Conservation (phyloP, 2,888 invertebrate genomes). For the Toxonevra muliebris region DNA sequence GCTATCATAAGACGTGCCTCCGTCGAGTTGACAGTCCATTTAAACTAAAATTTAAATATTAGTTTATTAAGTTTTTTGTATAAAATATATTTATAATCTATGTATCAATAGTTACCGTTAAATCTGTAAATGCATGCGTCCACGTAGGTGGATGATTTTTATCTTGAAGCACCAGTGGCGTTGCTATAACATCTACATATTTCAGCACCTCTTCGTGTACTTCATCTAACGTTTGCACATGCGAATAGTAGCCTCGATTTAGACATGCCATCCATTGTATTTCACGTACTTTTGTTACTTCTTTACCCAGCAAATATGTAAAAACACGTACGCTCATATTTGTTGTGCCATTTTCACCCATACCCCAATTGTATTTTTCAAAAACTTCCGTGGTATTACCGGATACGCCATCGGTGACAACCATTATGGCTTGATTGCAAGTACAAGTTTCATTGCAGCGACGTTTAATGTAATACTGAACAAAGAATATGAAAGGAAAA, state of each 20-base stretch:
- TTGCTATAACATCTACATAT: conserved; percentile 93
- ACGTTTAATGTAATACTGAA: conserved; percentile 67
- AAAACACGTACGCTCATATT: conserved; percentile 89
- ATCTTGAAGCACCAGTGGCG: conserved; percentile 80
- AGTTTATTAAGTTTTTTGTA: too few species aligned
- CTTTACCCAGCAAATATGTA: conserved; percentile 93
- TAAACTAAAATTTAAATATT: conserved; percentile 48
- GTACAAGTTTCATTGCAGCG: conserved; percentile 68
- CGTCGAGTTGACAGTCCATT: conserved; percentile 47
- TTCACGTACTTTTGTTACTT: conserved; percentile 88
- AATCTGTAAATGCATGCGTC: conserved; percentile 94
- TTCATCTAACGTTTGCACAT: conserved; percentile 94
- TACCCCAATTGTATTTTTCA: conserved; percentile 79
- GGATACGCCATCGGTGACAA: conserved; percentile 94
- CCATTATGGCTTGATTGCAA: conserved; percentile 96
- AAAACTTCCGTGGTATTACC: conserved; percentile 88
- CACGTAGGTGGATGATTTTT: conserved; percentile 85
- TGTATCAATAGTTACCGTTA: conserved; percentile 70
- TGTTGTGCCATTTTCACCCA: conserved; percentile 70
- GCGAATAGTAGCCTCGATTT: conserved; percentile 94
- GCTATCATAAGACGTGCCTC: conserved; percentile 81
- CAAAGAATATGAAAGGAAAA: conserved; percentile 31
- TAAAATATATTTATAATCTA: too few species aligned
- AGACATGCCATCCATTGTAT: conserved; percentile 94
- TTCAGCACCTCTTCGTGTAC: conserved; percentile 95